Percentiles rank a stretch among this genome's conserved stretches.
Conservation (phyloP, 2,113 vertebrate species). For the Etheostoma spectabile region DNA sequence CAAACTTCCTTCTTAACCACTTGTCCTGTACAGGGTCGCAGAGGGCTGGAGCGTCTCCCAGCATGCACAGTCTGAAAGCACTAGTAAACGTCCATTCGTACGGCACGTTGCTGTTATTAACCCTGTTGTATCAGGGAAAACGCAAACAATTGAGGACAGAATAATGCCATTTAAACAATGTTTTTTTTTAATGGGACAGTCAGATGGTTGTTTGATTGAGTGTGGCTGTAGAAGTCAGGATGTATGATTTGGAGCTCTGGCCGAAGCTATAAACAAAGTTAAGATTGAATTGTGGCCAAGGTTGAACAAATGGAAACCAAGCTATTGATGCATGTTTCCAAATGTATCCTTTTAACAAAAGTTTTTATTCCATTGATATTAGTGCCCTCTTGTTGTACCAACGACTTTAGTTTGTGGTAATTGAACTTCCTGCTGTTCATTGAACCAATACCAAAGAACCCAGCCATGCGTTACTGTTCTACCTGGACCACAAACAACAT, state of each 20-base stretch:
- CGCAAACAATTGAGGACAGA: constrained; percentile 15
- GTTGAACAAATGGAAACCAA: background rate
- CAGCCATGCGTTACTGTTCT: background rate
- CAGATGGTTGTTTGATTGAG: constrained; percentile 6
- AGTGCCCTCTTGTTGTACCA: background rate
- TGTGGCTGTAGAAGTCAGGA: background rate
- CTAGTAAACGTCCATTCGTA: constrained; percentile 27
- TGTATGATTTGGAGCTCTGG: constrained; percentile 9
- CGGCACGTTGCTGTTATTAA: constrained; percentile 8
- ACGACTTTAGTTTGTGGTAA: background rate
- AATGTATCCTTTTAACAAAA: background rate
- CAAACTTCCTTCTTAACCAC: constrained; percentile 43
- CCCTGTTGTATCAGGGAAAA: constrained; percentile 12
- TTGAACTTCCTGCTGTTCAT: background rate
- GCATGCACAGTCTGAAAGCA: constrained; percentile 51
- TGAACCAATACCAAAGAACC: constrained; percentile 18
- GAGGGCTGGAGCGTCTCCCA: constrained; percentile 29
- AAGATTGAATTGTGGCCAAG: background rate
- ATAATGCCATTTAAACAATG: constrained; percentile 11
- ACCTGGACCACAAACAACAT: background rate
- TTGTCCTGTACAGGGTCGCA: background rate
- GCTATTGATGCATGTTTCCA: background rate
- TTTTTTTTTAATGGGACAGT: constrained; percentile 1
- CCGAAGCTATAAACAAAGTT: constrained; percentile 6
- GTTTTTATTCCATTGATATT: background rate